Base-by-base conservation (phyloP, 2,888 invertebrate species). In the Steromphala cineraria region DNA sequence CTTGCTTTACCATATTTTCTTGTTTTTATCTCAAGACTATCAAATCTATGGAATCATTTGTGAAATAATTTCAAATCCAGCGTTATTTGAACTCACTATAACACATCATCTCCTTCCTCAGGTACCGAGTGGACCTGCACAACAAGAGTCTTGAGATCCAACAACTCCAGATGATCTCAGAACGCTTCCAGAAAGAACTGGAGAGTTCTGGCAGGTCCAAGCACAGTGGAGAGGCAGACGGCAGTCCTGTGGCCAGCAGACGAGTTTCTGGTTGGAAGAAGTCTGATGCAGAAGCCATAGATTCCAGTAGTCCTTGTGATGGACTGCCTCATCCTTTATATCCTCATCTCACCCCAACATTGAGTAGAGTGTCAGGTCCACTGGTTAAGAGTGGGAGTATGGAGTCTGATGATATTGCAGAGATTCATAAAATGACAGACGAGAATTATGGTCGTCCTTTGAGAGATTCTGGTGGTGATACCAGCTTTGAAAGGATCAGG, bases 401-500 rank as follows among this genome's bases (percentile, higher is more conserved):
- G 36, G 76, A 76, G 55, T 76, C 76, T 17, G 76, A 76, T 31
- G 55, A 53, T 19, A 55, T 76, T 10, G 36, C 53, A 10, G 56
- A 56, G 56, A 36, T 76, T n/a, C 53, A 76, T 55, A 76, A 76
- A 55, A 53, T 55, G 76, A 76, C 76, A 4, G 76, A 76, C 17
- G 76, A 76, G 53, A 76, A 76, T 36, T 76, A 76, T 55, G 76
- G 76, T 0, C 53, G 76, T 28, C 76, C 76, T n/a, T 13, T 76
- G 24, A n/a, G 31, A 8, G 36, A 53, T 21, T 55, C 55, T 10
- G 36, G 5, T 36, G 76, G 31, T 31, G 76, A 76, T 36, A 28
- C 53, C 7, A 31, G 53, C 28, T n/a, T 76, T 13, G 76, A 76
- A 24, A 24, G 55, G 28, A 31, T 76, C 31, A 8, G 76, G n/a